Conservation (phyloP, 2,113 vertebrate species). For the Eonycteris spelaea region DNA sequence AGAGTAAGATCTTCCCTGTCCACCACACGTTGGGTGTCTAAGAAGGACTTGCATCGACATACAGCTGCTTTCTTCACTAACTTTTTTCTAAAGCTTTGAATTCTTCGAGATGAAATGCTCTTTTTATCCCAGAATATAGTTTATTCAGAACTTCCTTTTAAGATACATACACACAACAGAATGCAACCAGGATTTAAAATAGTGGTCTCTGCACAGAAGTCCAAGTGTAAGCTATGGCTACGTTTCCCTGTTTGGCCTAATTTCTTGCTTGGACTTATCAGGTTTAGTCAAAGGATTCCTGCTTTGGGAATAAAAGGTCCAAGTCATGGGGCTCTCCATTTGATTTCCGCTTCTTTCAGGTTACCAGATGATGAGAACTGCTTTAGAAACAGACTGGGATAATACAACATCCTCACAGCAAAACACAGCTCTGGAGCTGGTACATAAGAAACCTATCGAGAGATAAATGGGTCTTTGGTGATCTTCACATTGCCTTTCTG, state of each 20-base stretch:
- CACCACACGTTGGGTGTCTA: not conserved
- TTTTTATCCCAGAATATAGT: slow-evolving; percentile 5
- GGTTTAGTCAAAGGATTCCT: not conserved
- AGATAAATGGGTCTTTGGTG: not conserved
- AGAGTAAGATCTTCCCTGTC: not conserved
- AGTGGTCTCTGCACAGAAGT: not conserved
- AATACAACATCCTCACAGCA: not conserved
- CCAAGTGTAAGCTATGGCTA: not conserved
- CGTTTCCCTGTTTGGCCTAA: not conserved
- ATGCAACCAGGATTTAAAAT: slow-evolving; percentile 10
- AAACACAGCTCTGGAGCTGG: not conserved
- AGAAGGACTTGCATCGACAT: slow-evolving; percentile 16
- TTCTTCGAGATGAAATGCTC: slow-evolving; percentile 17
- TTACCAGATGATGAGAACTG: not conserved
- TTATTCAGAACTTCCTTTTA: slow-evolving; percentile 44
- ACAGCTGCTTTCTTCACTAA: not conserved
- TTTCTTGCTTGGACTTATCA: not conserved
- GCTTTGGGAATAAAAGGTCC: not conserved
- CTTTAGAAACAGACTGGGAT: not conserved
- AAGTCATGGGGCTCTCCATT: not conserved
- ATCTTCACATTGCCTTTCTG: not conserved
- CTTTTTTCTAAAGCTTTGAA: slow-evolving; percentile 1
- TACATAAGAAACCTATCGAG: not conserved
- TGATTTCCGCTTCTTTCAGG: not conserved
- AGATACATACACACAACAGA: not conserved